phyloP scores from a whole-genome alignment of 2,888 invertebrate species.

The Xestobium rufovillosum region DNA sequence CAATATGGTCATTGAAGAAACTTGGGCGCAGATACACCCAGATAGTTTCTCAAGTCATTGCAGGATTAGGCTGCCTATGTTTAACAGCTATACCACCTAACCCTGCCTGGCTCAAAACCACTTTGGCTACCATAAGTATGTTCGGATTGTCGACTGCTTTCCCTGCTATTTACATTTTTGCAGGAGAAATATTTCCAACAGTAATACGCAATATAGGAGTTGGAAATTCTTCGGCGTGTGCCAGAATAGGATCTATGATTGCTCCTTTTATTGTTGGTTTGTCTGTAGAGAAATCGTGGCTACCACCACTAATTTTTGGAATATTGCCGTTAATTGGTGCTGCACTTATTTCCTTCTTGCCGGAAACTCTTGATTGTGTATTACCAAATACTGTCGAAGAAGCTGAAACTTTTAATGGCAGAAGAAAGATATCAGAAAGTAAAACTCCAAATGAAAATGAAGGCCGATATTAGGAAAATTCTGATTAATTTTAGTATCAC shows the following conservation, averaged over 20 bases:
- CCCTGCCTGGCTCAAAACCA: constrained; percentile 27
- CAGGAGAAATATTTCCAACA: constrained; percentile 69
- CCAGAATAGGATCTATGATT: constrained; percentile 68
- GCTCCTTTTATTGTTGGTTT: constrained; percentile 71
- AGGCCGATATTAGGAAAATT: too few relatives aligned
- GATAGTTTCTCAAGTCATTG: constrained; percentile 34
- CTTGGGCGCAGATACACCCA: constrained; percentile 47
- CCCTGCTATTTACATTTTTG: constrained; percentile 53
- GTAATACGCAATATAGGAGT: constrained; percentile 62
- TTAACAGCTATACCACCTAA: constrained; percentile 29
- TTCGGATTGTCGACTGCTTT: background rate
- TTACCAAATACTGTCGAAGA: constrained; percentile 72
- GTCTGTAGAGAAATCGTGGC: constrained; percentile 43
- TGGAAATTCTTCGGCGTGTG: constrained; percentile 48
- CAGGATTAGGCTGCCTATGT: too few relatives aligned
- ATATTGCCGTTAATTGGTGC: constrained; percentile 58
- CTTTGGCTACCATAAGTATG: background rate
- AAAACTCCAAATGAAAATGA: too few relatives aligned
- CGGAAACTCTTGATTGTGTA: constrained; percentile 65
- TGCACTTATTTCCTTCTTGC: constrained; percentile 55
- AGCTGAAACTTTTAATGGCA: constrained; percentile 51
- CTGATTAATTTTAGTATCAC: too few relatives aligned
- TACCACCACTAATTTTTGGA: constrained; percentile 66
- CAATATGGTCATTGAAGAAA: constrained; percentile 51
- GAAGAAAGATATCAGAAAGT: too few relatives aligned